phyloP scores from a whole-genome alignment of 2,888 invertebrate species.

The Ashinkailepas kermadecensis region DNA sequence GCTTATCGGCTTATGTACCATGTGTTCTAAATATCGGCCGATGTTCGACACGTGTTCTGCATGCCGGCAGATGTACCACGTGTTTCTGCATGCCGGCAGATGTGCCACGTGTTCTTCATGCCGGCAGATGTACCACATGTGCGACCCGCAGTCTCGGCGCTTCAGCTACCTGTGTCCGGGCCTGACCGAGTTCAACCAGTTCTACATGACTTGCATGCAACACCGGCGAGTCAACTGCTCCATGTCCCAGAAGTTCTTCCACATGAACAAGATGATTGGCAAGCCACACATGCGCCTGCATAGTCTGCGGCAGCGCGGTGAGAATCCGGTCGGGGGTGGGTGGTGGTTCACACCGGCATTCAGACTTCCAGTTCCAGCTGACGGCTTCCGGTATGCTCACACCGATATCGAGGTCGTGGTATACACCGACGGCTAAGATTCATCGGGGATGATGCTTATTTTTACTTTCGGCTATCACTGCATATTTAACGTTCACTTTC shows the following conservation, averaged over 20 bases:
- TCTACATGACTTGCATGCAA: constrained; percentile 10
- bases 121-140: constrained; percentile 13
- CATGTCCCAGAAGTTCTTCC: background rate
- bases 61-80: background rate
- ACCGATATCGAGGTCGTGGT: too few relatives aligned
- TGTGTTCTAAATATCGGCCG: background rate
- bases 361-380: too few relatives aligned
- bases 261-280: constrained; percentile 12
- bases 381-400: too few relatives aligned
- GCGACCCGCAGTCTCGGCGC: background rate
- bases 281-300: background rate
- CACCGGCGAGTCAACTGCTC: constrained; percentile 11
- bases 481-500: too few relatives aligned
- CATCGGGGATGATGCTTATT: too few relatives aligned
- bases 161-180: constrained; percentile 9
- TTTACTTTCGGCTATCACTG: too few relatives aligned
- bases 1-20: background rate
- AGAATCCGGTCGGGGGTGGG: background rate
- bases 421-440: too few relatives aligned
- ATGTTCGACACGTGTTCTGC: too few relatives aligned
- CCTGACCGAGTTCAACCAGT: background rate
- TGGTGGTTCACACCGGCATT: background rate
- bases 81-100: background rate
- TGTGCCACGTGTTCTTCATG: too few relatives aligned
- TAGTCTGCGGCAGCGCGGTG: background rate